Conservation (phyloP, 2,797 vertebrate species). For the Melanogrammus aeglefinus region DNA sequence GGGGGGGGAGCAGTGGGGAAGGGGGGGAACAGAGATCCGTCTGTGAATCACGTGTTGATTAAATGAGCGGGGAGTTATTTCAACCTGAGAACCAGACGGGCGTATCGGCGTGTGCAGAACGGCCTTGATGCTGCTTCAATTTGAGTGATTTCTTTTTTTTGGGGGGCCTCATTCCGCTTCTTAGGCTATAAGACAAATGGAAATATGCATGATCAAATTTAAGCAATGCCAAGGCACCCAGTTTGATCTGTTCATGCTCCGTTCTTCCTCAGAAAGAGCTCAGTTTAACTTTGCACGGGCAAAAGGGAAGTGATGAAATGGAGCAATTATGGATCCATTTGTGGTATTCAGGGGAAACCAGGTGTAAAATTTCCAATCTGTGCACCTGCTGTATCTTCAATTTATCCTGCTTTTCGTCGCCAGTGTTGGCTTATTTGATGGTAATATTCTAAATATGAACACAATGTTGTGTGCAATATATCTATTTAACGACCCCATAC, state of each 20-base stretch:
- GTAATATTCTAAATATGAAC: conserved; percentile 61
- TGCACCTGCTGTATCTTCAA: conserved; percentile 67
- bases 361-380: conserved; percentile 77
- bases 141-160: conserved; percentile 32
- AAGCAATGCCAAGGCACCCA: conserved; percentile 43
- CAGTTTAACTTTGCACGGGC: conserved; percentile 59
- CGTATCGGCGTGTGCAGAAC: conserved; percentile 36
- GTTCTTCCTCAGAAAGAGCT: conserved; percentile 52
- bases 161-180: neutral
- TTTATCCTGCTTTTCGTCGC: conserved; percentile 59
- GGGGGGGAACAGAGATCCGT: conserved; percentile 50
- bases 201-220: conserved; percentile 58
- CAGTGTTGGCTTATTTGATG: conserved; percentile 70
- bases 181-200: conserved; percentile 49
- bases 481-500: conserved; percentile 54
- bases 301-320: conserved; percentile 72
- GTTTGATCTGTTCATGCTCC: conserved; percentile 59
- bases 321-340: conserved; percentile 74
- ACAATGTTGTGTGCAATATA: conserved; percentile 59
- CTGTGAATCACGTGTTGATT: conserved; percentile 50
- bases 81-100: conserved; percentile 46
- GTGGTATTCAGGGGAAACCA: conserved; percentile 73
- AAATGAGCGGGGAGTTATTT: conserved; percentile 53
- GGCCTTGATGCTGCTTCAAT: conserved; percentile 47
- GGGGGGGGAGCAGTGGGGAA: conserved; percentile 12